Evolutionary conservation across 2,888 invertebrate genomes (phyloP).

Genomic region (Cremastinae sp.): DNA sequence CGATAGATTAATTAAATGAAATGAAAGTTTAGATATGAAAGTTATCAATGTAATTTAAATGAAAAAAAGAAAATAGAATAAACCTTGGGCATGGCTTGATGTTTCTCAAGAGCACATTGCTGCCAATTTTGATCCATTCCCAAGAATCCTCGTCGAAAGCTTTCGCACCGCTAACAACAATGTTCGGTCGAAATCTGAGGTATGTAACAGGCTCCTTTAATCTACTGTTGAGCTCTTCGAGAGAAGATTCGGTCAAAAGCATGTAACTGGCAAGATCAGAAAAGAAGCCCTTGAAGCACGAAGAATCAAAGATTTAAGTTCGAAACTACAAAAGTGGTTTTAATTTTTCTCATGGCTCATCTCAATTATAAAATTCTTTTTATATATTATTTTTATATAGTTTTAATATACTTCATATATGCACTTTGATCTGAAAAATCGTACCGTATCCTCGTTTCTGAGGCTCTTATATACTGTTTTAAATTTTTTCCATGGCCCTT

Average conservation of each 20-base stretch:
- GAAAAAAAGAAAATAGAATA: no score
- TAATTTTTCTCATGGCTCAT: conserved; percentile 3
- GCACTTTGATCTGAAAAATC: no score
- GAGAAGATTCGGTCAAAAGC: conserved; percentile 81
- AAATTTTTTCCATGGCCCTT: conserved; percentile 68
- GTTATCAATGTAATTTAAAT: no score
- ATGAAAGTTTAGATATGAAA: no score
- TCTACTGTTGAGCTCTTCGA: conserved; percentile 81
- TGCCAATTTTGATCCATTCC: conserved; percentile 83
- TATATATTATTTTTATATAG: not conserved
- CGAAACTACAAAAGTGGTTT: no score
- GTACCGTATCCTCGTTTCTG: conserved; percentile 72
- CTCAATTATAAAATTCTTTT: not conserved
- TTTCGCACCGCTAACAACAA: conserved; percentile 80
- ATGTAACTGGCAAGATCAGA: conserved; percentile 82
- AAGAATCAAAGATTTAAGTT: conserved; percentile 19
- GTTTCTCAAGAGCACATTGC: conserved; percentile 80
- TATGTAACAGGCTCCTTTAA: conserved; percentile 78
- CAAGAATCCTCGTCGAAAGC: conserved; percentile 82
- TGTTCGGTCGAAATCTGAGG: conserved; percentile 83
- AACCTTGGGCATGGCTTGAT: conserved; percentile 83
- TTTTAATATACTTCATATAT: no score
- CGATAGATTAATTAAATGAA: no score
- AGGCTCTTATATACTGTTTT: conserved; percentile 69
- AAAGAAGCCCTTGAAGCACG: conserved; percentile 79